Percentiles rank a stretch among this genome's conserved stretches.
phyloP scores from a whole-genome alignment of 2,888 invertebrate genomes.

The Stenolophus ochropezus region DNA sequence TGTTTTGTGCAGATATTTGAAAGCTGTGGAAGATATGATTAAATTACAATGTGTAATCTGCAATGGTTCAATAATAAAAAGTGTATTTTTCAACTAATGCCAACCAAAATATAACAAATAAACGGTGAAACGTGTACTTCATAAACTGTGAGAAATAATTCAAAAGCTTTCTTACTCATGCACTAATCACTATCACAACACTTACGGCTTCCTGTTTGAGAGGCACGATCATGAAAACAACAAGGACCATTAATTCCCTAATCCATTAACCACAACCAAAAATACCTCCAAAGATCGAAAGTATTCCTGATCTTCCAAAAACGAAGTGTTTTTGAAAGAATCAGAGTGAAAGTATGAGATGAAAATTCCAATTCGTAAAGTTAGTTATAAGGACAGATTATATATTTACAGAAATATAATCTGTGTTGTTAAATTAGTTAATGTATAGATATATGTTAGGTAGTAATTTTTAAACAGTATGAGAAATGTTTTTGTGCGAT shows the following conservation, averaged over 20 bases:
- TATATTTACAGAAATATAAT: slow-evolving; percentile 20
- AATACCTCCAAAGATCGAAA: slow-evolving; percentile 30
- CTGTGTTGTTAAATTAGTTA: slow-evolving; percentile 22
- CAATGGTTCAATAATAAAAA: slow-evolving; percentile 10
- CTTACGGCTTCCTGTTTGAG: slow-evolving; percentile 87
- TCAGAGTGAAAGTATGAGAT: slow-evolving; percentile 45
- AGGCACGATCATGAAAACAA: slow-evolving; percentile 74
- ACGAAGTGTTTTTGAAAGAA: slow-evolving; percentile 54
- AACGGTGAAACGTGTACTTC: background rate
- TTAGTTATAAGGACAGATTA: slow-evolving; percentile 40
- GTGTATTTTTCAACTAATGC: background rate
- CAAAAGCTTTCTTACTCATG: slow-evolving; percentile 53
- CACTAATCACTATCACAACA: slow-evolving; percentile 69
- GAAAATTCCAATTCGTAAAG: slow-evolving; percentile 10
- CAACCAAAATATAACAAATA: slow-evolving; percentile 11
- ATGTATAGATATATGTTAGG: background rate
- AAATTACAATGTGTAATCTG: background rate
- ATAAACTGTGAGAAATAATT: background rate
- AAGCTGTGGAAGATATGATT: slow-evolving; percentile 1
- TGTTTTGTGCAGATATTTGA: slow-evolving; percentile 11
- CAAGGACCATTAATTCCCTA: slow-evolving; percentile 59
- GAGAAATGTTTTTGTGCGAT: slow-evolving; percentile 48
- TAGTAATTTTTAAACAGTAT: slow-evolving; percentile 24
- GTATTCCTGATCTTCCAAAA: slow-evolving; percentile 45
- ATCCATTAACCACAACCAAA: slow-evolving; percentile 29